Conservation (phyloP, 2,113 vertebrate genomes). For the Tursiops truncatus region DNA sequence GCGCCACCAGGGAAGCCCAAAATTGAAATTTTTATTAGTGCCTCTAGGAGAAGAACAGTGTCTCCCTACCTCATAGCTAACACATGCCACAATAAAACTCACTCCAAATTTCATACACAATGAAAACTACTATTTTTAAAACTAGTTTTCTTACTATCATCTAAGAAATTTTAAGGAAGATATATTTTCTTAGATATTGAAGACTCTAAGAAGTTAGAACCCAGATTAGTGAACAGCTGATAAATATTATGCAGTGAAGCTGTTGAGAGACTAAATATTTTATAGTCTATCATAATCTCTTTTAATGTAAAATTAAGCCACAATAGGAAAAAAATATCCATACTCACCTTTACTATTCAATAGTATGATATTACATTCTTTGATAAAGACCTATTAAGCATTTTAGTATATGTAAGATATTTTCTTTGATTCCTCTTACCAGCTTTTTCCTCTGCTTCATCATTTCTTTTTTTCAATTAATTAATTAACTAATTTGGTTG, state of each 20-base stretch:
- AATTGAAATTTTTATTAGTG: neutral
- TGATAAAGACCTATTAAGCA: neutral
- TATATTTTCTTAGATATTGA: neutral
- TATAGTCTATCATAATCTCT: neutral
- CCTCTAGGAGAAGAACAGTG: neutral
- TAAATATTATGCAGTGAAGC: neutral
- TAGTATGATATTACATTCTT: neutral
- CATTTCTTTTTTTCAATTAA: neutral
- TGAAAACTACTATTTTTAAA: neutral
- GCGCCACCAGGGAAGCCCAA: neutral
- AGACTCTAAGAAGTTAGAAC: neutral
- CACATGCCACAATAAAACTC: neutral
- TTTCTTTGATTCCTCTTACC: slow-evolving; percentile 1
- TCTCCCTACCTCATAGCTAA: neutral
- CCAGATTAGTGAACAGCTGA: neutral
- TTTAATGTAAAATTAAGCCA: slow-evolving; percentile 34
- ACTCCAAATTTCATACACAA: neutral
- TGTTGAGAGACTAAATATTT: neutral
- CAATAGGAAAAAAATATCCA: neutral
- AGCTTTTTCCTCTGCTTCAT: neutral
- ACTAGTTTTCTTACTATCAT: neutral
- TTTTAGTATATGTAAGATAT: neutral
- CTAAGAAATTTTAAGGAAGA: neutral
- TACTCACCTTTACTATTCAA: neutral
- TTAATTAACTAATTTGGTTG: too few relatives aligned